Evolutionary conservation across 2,797 vertebrate species (phyloP).

Genomic region (Phataginus tetradactyla): DNA sequence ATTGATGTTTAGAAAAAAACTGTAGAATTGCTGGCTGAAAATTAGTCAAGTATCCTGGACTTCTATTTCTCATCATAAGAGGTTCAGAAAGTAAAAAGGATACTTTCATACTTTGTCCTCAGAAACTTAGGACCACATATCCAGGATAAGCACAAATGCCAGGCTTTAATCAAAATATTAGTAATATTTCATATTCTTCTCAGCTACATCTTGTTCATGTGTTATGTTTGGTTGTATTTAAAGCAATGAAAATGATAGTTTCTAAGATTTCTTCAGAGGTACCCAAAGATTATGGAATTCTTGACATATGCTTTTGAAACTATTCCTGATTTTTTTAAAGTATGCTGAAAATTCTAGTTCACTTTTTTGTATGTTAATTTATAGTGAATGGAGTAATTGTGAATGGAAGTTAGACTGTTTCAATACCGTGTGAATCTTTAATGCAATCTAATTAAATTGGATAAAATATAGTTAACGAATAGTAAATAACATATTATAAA

Average conservation of each 20-base stretch:
- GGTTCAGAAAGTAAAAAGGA: neutral
- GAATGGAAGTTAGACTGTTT: neutral
- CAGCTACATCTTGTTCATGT: neutral
- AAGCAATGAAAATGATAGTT: neutral
- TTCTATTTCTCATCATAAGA: neutral
- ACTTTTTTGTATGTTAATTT: neutral
- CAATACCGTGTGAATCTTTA: neutral
- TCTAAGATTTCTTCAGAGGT: neutral
- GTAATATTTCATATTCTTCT: neutral
- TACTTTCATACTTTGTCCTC: neutral
- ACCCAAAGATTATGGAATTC: neutral
- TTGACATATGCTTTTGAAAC: neutral
- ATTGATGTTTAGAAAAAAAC: neutral
- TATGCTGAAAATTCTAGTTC: neutral
- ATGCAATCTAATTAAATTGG: neutral
- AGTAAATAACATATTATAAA: neutral
- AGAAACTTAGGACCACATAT: neutral
- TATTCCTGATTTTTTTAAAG: neutral
- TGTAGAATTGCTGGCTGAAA: neutral
- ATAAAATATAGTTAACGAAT: neutral
- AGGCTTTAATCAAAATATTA: neutral
- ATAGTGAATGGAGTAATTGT: neutral
- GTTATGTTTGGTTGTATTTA: neutral
- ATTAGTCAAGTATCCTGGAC: accelerated
- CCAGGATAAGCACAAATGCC: neutral